phyloP scores from a whole-genome alignment of 2,113 vertebrate species.

The Chamaetylas fuelleborni region DNA sequence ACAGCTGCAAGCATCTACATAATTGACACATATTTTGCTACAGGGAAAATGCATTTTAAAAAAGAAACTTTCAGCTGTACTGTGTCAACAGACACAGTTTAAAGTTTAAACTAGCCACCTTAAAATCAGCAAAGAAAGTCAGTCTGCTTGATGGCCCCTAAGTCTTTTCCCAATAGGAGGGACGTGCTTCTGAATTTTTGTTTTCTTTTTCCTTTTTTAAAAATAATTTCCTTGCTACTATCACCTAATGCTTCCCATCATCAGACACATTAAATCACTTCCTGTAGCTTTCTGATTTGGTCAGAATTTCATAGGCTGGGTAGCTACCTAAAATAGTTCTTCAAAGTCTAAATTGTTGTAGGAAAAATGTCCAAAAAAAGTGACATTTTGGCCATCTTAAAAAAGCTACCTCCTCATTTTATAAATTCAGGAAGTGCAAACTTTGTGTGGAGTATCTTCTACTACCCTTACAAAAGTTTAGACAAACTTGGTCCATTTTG shows the following conservation, averaged over 20 bases:
- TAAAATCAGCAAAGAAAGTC: background rate
- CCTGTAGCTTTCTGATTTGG: background rate
- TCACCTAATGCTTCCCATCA: background rate
- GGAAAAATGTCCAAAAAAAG: background rate
- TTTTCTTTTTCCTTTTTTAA: background rate
- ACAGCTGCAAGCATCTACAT: background rate
- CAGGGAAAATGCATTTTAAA: background rate
- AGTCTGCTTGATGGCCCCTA: background rate
- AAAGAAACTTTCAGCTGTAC: background rate
- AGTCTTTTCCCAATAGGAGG: background rate
- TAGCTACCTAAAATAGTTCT: background rate
- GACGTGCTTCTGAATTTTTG: background rate
- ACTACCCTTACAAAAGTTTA: background rate
- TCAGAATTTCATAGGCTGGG: background rate
- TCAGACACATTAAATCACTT: background rate
- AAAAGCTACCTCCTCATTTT: background rate
- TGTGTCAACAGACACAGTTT: background rate
- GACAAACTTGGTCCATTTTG: background rate
- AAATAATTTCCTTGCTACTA: background rate
- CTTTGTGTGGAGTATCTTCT: background rate
- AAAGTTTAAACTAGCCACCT: background rate
- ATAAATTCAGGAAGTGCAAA: background rate
- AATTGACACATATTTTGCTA: background rate
- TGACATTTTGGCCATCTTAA: background rate
- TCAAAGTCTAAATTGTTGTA: background rate